Evolutionary conservation across 2,113 vertebrate genomes (phyloP), one percentile per base, ranked within the genome.

Genomic region (Phalacrocorax carbo): DNA sequence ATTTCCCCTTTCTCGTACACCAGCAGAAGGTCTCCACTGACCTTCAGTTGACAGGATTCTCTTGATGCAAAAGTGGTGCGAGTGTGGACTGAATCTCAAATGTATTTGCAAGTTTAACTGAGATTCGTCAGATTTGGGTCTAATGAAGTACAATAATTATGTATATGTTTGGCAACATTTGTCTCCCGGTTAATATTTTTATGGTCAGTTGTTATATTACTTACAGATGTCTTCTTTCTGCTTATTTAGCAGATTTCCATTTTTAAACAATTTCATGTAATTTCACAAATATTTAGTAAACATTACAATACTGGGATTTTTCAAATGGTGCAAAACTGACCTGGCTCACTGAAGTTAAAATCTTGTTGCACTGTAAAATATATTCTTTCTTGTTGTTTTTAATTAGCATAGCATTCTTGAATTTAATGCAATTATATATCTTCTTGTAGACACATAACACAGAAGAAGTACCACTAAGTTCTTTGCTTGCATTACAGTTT

Each of bases 171-270:
- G 88, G 81, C 91, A 93, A n/a, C 29, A 20, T 78, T 93, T 86
- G 10, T 73, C 76, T 93, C 71, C 58, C 54, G 58, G 36, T 93
- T 96, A 85, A 93, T 95, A 84, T 84, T 93, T 91, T 91, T 80
- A 70, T 73, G 13, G 73, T 96, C 60, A 79, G 49, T 90, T 83
- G 25, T 82, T 68, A 22, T 52, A 96, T 89, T 95, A 51, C 86
- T 96, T 80, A 65, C 91, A 97, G 90, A 95, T 96, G 83, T 46
- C 91, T 95, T 83, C 29, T 93, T 86, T 68, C 38, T 88, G 73
- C 79, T 94, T 94, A 71, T 66, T 87, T 87, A 92, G 60, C 85
- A 77, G 40, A 85, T 92, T 96, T 85, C 27, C 15, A 64, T 73
- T 96, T 96, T 91, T 72, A 90, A 86, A 77, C n/a, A 52, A 82